Evolutionary conservation across 1,140 invertebrate species (phyloP), one percentile per base, ranked within the genome.

Genomic region (Adoxophyes honmai): DNA sequence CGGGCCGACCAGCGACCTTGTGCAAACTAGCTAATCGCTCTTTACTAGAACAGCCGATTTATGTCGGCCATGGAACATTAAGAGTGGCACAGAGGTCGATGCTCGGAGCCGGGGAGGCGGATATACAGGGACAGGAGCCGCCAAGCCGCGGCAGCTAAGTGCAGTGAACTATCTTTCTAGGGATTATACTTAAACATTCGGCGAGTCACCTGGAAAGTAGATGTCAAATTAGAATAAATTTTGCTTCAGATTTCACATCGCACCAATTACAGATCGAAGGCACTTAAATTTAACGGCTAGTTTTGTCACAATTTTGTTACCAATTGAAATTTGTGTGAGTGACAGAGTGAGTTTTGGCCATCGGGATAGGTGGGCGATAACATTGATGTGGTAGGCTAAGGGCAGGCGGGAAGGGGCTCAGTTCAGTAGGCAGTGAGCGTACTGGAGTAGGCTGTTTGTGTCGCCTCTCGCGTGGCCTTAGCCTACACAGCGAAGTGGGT

Each of bases 201-300:
- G 72, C 83, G 85, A 85, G 71, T 81, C 81, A 88, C 86, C 86
- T 88, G 86, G 70, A 84, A 88, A 88, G 78, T 86, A 88, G 86
- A 88, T 74, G 73, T 83, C 75, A 84, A 86, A 88, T 88, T 88
- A 88, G 86, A 88, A 69, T 68, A 65, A 72, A 86, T 88, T 88
- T 88, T 78, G 85, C 73, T 73, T 81, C 75, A 84, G 70, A 78
- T 84, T 75, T 39, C n/a, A 73, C 65, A 64, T 67, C 66, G 58
- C 70, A 87, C 83, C 83, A 88, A 86, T 88, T 68, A 76, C 55
- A 74, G 18, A 37, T 53, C 36, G 55, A 35, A 57, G 9, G 10
- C 13, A 34, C 15, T 42, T 44, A 55, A 44, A 28, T 13, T 74
- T 75, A 66, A 62, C n/a, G n/a, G n/a, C 60, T 65, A 57, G 60